A percentile compares a stretch with the other conserved stretches of the same genome.
These are phyloP conservation scores for Odontamblyopus rebecca DNA, from an alignment of 2,797 vertebrate genomes.

Conservation along the genomic window DNA sequence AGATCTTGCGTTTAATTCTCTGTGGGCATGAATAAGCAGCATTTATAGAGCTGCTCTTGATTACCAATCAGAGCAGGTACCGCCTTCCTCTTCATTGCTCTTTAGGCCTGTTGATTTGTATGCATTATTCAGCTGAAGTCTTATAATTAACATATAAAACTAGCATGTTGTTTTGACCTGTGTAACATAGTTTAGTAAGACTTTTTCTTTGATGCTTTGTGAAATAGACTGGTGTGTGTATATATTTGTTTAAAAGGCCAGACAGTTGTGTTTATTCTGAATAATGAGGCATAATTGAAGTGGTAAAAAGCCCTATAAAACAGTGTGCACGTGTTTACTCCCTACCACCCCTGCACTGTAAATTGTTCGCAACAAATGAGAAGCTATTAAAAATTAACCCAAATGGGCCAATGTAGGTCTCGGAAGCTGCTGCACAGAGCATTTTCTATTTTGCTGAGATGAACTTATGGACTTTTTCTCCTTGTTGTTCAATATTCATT, in stretches of 20 bases:
- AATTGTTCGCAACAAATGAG: slow-evolving; percentile 65
- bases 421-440: slow-evolving; percentile 64
- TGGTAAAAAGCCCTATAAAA: slow-evolving; percentile 38
- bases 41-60: slow-evolving; percentile 8
- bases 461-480: slow-evolving; percentile 54
- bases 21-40: slow-evolving; percentile 9
- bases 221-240: neutral
- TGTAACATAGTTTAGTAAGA: slow-evolving; percentile 12
- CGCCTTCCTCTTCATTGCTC: slow-evolving; percentile 22
- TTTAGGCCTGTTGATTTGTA: slow-evolving; percentile 22
- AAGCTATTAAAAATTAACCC: slow-evolving; percentile 74
- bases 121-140: slow-evolving; percentile 42
- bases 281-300: slow-evolving; percentile 43
- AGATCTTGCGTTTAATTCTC: neutral
- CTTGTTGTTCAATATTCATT: slow-evolving; percentile 73
- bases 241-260: slow-evolving; percentile 8
- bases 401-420: slow-evolving; percentile 53
- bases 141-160: slow-evolving; percentile 30
- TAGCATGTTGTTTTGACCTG: slow-evolving; percentile 11
- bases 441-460: slow-evolving; percentile 70
- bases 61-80: slow-evolving; percentile 6
- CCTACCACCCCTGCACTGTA: slow-evolving; percentile 33
- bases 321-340: slow-evolving; percentile 35
- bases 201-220: slow-evolving; percentile 11
- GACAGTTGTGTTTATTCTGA: slow-evolving; percentile 13